Percentiles rank a stretch among this genome's conserved stretches.
Evolutionary conservation across 2,888 invertebrate species (phyloP).

Genomic region (Callimorpha dominula): DNA sequence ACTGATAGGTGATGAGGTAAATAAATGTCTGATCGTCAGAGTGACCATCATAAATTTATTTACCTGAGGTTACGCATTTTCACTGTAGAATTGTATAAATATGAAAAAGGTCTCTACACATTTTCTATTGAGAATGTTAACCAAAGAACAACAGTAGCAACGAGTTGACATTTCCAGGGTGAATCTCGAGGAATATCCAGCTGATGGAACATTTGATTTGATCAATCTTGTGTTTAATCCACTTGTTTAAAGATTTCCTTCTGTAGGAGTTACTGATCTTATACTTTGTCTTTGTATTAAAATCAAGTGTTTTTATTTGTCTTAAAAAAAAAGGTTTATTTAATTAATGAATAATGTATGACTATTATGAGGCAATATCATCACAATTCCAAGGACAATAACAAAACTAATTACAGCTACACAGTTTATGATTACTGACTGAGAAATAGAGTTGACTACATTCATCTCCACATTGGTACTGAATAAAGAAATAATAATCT

Average conservation of each 20-base stretch:
- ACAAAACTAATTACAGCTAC: background rate
- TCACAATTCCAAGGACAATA: constrained; percentile 1
- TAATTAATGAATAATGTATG: constrained; percentile 6
- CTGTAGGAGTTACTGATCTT: background rate
- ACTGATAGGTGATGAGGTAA: no score
- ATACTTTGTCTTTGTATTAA: background rate
- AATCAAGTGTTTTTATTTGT: background rate
- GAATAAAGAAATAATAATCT: background rate
- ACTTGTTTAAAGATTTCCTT: background rate
- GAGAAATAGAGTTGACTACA: background rate
- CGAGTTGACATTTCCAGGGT: no score
- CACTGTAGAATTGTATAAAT: no score
- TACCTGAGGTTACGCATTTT: no score
- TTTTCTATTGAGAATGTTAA: no score
- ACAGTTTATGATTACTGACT: background rate
- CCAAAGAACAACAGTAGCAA: no score
- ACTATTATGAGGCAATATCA: background rate
- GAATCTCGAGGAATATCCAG: background rate
- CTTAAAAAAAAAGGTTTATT: background rate
- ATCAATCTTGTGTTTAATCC: background rate
- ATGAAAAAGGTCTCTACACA: no score
- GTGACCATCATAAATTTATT: no score
- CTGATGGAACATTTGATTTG: background rate
- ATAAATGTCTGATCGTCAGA: no score
- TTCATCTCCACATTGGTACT: background rate